Evolutionary conservation across 1,140 invertebrate species (phyloP), one percentile per base, ranked within the genome.

Genomic region (Drosophila bipectinata): DNA sequence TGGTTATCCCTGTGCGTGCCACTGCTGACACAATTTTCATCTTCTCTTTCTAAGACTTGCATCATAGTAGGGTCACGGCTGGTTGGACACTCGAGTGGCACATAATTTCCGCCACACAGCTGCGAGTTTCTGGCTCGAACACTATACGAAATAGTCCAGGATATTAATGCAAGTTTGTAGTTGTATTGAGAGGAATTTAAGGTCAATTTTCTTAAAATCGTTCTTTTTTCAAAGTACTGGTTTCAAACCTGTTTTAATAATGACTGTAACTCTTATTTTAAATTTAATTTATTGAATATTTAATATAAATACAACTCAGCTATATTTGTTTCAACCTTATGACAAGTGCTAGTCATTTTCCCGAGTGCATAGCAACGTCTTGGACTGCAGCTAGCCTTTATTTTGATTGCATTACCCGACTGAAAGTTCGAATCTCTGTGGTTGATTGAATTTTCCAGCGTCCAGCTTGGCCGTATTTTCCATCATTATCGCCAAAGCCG

Each of bases 1-100:
- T 32, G 60, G 24, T 59, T 53, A 39, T 68, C 63, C 52, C 41
- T 85, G 81, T 87, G 74, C 84, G 82, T 75, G 64, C 67, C 64
- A 52, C 64, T 81, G 74, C 74, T 85, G 82, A 82, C 78, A 82
- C 82, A 72, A 76, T 88, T 85, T 79, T 47, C 60, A 28, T 37
- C 71, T 59, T 76, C 69, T 79, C 71, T 37, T 61, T 57, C 49
- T 54, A 47, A 64, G 67, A 64, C 79, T 84, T 80, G 61, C 81
- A 80, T 79, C 71, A 79, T 78, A 66, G 81, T 85, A 44, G 53
- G 77, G 67, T 67, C 56, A 87, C 74, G 75, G 58, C 82, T 87
- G 66, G 83, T 88, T 88, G 82, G 56, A 72, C 83, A 79, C 78
- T 88, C 62, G 66, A 82, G 78, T 82, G 78, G 37, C 71, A 82